Percentiles rank a stretch among this genome's conserved stretches.
phyloP scores from a whole-genome alignment of 2,888 invertebrate genomes.

The Cybosia mesomella region DNA sequence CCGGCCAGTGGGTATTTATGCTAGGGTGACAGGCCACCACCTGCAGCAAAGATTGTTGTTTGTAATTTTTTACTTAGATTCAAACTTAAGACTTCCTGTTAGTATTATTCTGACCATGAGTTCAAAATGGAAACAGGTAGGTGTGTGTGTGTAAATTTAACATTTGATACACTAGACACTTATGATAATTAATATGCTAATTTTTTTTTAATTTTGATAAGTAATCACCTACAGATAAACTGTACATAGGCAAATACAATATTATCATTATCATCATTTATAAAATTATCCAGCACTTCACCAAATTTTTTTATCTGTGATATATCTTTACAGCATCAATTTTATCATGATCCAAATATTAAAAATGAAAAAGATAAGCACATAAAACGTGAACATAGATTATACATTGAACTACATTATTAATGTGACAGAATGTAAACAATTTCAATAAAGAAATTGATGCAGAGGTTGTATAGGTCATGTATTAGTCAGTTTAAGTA shows the following conservation, averaged over 20 bases:
- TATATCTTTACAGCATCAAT: slow-evolving; percentile 23
- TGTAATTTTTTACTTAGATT: no score
- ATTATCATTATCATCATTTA: not conserved
- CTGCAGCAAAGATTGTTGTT: no score
- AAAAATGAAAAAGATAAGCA: slow-evolving; percentile 15
- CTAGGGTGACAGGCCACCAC: no score
- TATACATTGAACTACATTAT: not conserved
- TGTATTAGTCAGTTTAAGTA: not conserved
- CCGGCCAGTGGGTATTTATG: no score
- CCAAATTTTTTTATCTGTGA: slow-evolving; percentile 30
- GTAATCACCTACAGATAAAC: not conserved
- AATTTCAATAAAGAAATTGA: not conserved
- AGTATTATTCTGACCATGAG: not conserved
- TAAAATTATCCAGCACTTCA: slow-evolving; percentile 7
- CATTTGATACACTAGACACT: no score
- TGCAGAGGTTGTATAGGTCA: not conserved
- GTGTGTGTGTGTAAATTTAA: no score
- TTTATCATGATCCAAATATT: slow-evolving; percentile 30
- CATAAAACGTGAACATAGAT: not conserved
- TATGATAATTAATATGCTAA: not conserved
- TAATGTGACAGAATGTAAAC: not conserved
- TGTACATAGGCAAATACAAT: not conserved
- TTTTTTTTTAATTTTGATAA: not conserved
- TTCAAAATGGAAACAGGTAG: no score
- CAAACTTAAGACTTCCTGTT: not conserved